These are phyloP conservation scores for Trematocara nigrifrons DNA, from an alignment of 2,113 vertebrate genomes.

Conservation along the genomic window DNA sequence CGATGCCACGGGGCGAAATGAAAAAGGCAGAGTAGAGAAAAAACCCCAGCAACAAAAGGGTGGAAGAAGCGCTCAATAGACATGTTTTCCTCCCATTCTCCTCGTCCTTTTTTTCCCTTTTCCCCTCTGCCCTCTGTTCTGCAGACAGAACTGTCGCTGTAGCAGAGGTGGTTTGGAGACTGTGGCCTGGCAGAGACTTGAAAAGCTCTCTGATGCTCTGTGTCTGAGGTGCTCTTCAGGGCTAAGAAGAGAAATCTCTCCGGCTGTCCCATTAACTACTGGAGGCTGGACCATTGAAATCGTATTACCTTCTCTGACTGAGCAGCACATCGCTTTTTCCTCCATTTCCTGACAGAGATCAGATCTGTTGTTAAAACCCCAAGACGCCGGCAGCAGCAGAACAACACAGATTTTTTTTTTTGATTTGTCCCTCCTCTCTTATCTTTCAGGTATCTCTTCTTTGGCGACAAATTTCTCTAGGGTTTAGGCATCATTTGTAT, in stretches of 20 bases:
- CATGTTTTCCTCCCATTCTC: constrained; percentile 12
- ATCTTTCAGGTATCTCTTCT: constrained; percentile 27
- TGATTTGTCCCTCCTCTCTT: constrained; percentile 10
- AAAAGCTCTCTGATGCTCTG: constrained; percentile 27
- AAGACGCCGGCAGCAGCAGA: not conserved
- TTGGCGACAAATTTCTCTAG: constrained; percentile 20
- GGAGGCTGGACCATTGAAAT: constrained; percentile 33
- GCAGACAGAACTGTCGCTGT: constrained; percentile 20
- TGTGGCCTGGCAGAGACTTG: constrained; percentile 28
- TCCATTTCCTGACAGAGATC: constrained; percentile 33
- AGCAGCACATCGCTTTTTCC: not conserved
- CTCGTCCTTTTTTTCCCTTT: constrained; percentile 24
- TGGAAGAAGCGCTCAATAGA: constrained; percentile 7
- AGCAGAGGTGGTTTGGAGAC: constrained; percentile 18
- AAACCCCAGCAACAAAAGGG: not conserved
- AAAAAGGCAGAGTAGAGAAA: constrained; percentile 5
- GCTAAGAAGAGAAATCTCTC: constrained; percentile 23
- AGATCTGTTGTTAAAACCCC: not conserved
- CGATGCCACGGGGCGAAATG: constrained; percentile 29
- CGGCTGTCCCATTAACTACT: constrained; percentile 30
- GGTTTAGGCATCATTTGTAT: constrained; percentile 19
- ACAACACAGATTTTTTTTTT: constrained; percentile 32
- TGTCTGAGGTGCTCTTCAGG: constrained; percentile 24
- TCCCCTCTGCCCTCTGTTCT: constrained; percentile 35
- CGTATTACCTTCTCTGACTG: constrained; percentile 21